Percentiles rank a stretch among this genome's conserved stretches.
Evolutionary conservation across 2,888 invertebrate genomes (phyloP).

Genomic region (Harpagoxenus sublaevis): DNA sequence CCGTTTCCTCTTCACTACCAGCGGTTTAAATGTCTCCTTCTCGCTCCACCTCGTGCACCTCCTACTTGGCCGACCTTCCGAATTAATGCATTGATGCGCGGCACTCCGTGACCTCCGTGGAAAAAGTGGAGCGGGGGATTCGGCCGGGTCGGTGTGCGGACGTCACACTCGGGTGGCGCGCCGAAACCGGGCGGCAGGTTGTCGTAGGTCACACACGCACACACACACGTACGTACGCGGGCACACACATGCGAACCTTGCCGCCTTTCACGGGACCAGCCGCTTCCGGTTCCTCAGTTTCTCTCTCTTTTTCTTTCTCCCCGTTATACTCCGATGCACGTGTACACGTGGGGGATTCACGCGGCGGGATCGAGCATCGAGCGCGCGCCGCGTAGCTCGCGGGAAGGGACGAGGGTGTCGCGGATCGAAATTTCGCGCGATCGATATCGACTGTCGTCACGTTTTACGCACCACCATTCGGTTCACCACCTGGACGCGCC

Average conservation of each 20-base stretch:
- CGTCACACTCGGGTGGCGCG: constrained; percentile 49
- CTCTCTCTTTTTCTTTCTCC: constrained; percentile 33
- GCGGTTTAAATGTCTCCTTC: background rate
- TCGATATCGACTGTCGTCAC: constrained; percentile 17
- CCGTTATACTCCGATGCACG: constrained; percentile 15
- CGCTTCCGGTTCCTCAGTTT: constrained; percentile 68
- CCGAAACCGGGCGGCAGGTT: constrained; percentile 63
- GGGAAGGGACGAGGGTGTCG: background rate
- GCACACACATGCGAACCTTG: background rate
- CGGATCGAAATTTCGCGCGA: constrained; percentile 34
- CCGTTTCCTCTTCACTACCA: background rate
- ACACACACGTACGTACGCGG: background rate
- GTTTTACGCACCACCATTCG: background rate
- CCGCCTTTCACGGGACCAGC: constrained; percentile 58
- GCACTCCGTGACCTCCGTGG: constrained; percentile 49
- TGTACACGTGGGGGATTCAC: constrained; percentile 33
- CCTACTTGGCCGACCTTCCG: constrained; percentile 44
- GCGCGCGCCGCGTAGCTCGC: background rate
- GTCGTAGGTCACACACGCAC: constrained; percentile 68
- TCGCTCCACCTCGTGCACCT: constrained; percentile 17
- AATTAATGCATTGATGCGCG: constrained; percentile 43
- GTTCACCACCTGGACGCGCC: constrained; percentile 13
- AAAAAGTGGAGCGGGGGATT: constrained; percentile 52
- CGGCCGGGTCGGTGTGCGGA: constrained; percentile 51
- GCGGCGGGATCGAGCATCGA: background rate